Percentiles rank a stretch among this genome's conserved stretches.
Evolutionary conservation across 2,797 vertebrate species (phyloP).

Genomic region (Phylloscopus collybita): DNA sequence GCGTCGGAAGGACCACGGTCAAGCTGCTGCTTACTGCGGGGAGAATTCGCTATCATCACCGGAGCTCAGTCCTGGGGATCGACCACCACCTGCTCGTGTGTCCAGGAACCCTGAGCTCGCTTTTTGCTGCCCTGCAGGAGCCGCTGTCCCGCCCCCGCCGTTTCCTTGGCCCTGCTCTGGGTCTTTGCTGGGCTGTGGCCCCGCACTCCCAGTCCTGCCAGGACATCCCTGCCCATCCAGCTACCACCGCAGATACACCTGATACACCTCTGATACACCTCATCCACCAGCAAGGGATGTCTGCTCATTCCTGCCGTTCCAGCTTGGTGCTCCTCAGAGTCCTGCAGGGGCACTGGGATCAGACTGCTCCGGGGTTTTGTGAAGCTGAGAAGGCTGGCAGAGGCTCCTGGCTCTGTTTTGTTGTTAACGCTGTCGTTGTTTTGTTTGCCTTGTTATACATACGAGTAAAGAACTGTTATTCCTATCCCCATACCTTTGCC

Average conservation of each 20-base stretch:
- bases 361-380: neutral
- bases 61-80: neutral
- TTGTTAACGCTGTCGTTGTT: neutral
- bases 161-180: neutral
- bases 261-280: neutral
- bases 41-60: neutral
- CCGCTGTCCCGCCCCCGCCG: neutral
- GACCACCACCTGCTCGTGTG: neutral
- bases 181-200: neutral
- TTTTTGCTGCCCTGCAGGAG: neutral
- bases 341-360: neutral
- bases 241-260: neutral
- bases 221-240: neutral
- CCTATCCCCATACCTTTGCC: neutral
- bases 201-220: neutral
- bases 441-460: neutral
- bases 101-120: neutral
- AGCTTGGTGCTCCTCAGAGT: neutral
- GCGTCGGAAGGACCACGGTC: neutral
- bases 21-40: neutral
- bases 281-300: neutral
- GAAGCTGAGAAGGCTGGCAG: neutral
- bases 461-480: neutral
- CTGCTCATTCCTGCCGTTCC: neutral
- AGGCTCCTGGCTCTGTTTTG: neutral